A percentile compares a stretch with the other conserved stretches of the same genome.
These are phyloP conservation scores for Burhinus oedicnemus DNA, from an alignment of 2,113 vertebrate species.

Conservation along the genomic window DNA sequence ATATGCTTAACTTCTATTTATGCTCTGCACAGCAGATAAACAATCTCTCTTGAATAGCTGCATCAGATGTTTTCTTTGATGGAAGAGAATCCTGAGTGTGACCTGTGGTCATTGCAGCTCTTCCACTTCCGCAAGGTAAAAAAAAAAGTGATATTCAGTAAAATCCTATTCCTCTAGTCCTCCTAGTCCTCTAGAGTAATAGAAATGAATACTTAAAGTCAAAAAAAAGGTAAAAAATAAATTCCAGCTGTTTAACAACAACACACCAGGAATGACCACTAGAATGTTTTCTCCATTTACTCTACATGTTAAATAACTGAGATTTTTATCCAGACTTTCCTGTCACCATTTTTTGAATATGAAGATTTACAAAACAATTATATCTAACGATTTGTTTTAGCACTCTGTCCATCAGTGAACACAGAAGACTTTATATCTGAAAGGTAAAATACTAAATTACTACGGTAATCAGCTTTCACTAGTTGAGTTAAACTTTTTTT, in stretches of 20 bases:
- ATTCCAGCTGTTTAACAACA: neutral
- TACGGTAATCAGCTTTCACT: neutral
- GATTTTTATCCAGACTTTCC: neutral
- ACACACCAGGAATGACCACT: neutral
- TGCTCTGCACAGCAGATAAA: neutral
- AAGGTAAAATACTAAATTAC: neutral
- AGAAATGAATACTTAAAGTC: neutral
- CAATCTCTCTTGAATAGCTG: neutral
- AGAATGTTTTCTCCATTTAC: neutral
- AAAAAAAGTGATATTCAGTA: neutral
- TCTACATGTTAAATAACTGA: neutral
- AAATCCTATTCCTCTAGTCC: neutral
- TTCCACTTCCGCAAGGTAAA: neutral
- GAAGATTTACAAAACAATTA: neutral
- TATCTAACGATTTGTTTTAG: neutral
- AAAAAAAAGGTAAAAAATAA: neutral
- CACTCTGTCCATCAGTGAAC: neutral
- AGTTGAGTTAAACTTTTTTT: neutral
- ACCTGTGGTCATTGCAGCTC: neutral
- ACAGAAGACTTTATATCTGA: neutral
- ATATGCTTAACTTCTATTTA: neutral
- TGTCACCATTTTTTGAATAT: neutral
- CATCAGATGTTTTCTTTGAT: neutral
- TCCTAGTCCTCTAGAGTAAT: neutral
- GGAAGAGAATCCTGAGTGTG: neutral